phyloP scores from a whole-genome alignment of 2,888 invertebrate genomes.

The Leptura quadrifasciata region DNA sequence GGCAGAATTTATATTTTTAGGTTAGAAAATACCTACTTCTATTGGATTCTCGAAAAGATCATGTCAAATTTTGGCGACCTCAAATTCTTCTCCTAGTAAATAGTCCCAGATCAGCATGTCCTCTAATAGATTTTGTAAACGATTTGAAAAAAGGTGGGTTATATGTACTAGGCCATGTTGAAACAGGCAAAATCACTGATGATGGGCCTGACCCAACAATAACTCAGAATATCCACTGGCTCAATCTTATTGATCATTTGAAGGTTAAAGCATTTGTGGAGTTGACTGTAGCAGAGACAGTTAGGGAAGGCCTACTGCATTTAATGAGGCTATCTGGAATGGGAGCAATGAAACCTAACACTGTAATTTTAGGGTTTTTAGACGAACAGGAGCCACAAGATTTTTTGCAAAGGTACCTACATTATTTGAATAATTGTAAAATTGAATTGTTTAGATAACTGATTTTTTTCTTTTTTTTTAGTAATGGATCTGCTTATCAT shows the following conservation, averaged over 20 bases:
- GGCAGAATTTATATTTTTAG: conserved; percentile 52
- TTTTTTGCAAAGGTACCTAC: conserved; percentile 83
- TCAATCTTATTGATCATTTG: conserved; percentile 94
- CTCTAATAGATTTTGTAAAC: conserved; percentile 97
- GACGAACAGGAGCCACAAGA: conserved; percentile 85
- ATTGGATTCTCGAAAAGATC: conserved; percentile 96
- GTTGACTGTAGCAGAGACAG: conserved; percentile 88
- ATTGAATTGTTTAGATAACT: not conserved
- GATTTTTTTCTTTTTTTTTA: conserved; percentile 63
- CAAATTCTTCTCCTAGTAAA: conserved; percentile 95
- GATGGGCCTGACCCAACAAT: conserved; percentile 81
- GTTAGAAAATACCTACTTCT: conserved; percentile 94
- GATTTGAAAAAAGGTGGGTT: conserved; percentile 96
- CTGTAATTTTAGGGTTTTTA: conserved; percentile 95
- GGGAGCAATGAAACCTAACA: conserved; percentile 99
- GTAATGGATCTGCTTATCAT: conserved; percentile 79
- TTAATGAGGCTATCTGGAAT: conserved; percentile 93
- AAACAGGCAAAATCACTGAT: conserved; percentile 76
- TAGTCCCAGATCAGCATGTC: conserved; percentile 92
- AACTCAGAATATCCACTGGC: conserved; percentile 91
- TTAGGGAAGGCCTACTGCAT: conserved; percentile 94
- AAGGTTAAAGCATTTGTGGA: conserved; percentile 98
- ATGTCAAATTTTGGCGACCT: conserved; percentile 99
- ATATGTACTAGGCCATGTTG: conserved; percentile 91
- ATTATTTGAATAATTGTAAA: conserved; percentile 3